phyloP scores from a whole-genome alignment of 2,113 vertebrate species.

The Alethe castanea region DNA sequence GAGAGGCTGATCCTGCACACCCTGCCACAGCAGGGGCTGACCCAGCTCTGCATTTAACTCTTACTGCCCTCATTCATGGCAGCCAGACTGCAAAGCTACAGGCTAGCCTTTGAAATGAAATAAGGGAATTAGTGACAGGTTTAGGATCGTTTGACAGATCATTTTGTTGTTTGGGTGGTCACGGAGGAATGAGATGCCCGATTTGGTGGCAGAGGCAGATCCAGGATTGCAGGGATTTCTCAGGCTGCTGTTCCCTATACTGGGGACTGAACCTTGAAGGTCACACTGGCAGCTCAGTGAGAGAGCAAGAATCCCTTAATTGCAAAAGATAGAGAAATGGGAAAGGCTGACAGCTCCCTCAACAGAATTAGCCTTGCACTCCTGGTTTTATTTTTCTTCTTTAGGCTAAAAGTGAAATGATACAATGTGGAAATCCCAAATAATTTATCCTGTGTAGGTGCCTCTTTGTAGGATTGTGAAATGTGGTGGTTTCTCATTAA shows the following conservation, averaged over 20 bases:
- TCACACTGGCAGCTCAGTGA: background rate
- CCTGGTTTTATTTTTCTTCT: background rate
- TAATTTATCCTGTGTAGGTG: background rate
- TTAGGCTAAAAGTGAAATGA: background rate
- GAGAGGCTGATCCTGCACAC: background rate
- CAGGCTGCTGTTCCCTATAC: rapidly evolving
- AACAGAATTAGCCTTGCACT: background rate
- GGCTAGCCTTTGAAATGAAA: too few relatives aligned
- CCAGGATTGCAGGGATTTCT: background rate
- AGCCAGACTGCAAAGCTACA: background rate
- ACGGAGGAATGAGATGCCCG: rapidly evolving
- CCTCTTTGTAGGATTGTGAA: background rate
- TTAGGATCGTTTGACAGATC: rapidly evolving
- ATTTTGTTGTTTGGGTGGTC: background rate
- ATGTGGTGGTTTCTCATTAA: background rate
- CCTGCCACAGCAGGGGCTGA: background rate
- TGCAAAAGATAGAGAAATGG: background rate
- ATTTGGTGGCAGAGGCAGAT: background rate
- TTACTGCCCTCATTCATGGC: rapidly evolving
- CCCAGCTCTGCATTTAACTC: background rate
- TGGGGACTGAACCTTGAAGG: background rate
- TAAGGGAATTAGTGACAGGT: rapidly evolving
- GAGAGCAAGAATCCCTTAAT: background rate
- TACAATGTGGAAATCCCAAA: background rate
- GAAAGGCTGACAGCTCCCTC: background rate